phyloP scores from a whole-genome alignment of 2,113 vertebrate species.

The Pelvicachromis taeniatus region DNA sequence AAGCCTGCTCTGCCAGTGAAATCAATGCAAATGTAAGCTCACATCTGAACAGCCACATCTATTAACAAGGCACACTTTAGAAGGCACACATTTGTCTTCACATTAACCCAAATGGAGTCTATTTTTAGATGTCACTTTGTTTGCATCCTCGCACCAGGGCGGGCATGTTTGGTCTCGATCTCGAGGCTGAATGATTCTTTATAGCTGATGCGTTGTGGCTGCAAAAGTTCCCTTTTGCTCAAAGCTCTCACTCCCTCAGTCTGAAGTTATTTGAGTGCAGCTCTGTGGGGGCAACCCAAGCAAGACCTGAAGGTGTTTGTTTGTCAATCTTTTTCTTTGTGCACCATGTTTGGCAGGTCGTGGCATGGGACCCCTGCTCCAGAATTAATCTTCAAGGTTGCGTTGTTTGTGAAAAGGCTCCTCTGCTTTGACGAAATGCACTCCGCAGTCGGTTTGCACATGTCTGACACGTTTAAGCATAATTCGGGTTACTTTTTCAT shows the following conservation, averaged over 20 bases:
- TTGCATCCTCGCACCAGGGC: constrained; percentile 4
- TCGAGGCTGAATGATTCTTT: not conserved
- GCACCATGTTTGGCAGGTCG: constrained; percentile 18
- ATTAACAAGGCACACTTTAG: constrained; percentile 18
- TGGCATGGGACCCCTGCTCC: constrained; percentile 29
- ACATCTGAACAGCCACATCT: constrained; percentile 27
- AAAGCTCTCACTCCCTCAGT: constrained; percentile 10
- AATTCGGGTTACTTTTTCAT: not conserved
- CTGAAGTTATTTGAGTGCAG: constrained; percentile 28
- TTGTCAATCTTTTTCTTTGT: constrained; percentile 53
- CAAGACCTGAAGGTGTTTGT: constrained; percentile 42
- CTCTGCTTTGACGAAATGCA: not conserved
- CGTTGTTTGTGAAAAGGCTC: constrained; percentile 27
- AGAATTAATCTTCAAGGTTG: constrained; percentile 39
- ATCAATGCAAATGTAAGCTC: constrained; percentile 49
- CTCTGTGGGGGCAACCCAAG: constrained; percentile 28
- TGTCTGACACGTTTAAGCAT: constrained; percentile 2
- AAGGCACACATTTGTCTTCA: constrained; percentile 40
- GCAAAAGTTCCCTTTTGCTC: not conserved
- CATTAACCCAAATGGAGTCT: constrained; percentile 17
- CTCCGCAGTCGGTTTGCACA: not conserved
- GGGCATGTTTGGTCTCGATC: not conserved
- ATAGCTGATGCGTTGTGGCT: not conserved
- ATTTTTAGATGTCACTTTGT: constrained; percentile 32
- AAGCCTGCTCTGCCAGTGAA: constrained; percentile 18